Percentiles rank a stretch among this genome's conserved stretches.
These are phyloP conservation scores for Enteromius trimaculatus DNA, from an alignment of 2,797 vertebrate species.

Conservation along the genomic window DNA sequence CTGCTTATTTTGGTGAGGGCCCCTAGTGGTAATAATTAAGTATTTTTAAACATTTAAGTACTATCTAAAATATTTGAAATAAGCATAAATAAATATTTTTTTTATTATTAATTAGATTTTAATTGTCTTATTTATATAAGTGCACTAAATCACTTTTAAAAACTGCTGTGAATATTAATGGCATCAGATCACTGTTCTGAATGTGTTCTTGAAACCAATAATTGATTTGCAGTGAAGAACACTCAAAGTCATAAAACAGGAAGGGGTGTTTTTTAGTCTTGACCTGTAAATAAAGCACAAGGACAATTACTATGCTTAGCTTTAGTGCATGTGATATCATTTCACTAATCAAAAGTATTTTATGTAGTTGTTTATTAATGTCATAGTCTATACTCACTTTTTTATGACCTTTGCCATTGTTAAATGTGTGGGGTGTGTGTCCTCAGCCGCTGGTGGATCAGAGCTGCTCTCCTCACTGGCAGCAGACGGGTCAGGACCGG, in stretches of 20 bases:
- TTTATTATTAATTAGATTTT: not conserved
- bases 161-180: not conserved
- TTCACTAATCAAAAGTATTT: not conserved
- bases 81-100: not conserved
- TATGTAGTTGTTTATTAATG: not conserved
- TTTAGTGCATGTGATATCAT: not conserved
- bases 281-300: not conserved
- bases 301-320: not conserved
- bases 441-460: conserved; percentile 83
- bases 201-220: not conserved
- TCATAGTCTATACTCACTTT: not conserved
- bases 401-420: not conserved
- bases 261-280: not conserved
- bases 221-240: not conserved
- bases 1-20: too few species aligned
- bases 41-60: not conserved
- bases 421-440: conserved; percentile 30
- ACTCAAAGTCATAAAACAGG: not conserved
- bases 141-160: not conserved
- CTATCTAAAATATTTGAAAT: not conserved
- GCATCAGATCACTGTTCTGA: not conserved
- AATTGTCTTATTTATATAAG: not conserved
- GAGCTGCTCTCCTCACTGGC: conserved; percentile 70
- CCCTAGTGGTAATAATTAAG: not conserved
- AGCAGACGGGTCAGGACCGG: conserved; percentile 79